Base-by-base conservation (phyloP, 2,888 invertebrate genomes). In the Pammene fasciana region DNA sequence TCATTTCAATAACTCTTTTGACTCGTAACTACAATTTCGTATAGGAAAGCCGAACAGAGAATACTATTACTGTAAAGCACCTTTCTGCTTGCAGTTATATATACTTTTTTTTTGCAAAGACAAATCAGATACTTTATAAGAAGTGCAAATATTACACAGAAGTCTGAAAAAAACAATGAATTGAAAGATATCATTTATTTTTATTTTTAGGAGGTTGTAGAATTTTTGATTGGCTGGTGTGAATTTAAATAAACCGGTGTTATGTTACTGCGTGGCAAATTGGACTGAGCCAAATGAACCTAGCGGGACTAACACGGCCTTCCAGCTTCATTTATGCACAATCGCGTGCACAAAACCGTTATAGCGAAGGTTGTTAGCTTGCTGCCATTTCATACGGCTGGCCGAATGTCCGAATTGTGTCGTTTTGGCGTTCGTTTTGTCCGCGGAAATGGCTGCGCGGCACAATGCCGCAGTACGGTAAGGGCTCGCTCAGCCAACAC, bases 311-410 rank as follows among this genome's bases (percentile, higher is more conserved):
- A 48, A 48, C 62, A 41, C 61, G 48, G 50, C 50, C 56, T 68
- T 68, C 64, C 56, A 62, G 62, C 64, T 68, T 68, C 68, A 68
- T 68, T 68, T 68, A 68, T 68, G 68, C 70, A 65, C 60, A 68
- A 68, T 68, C 59, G 60, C 70, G 70, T 70, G 65, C 64, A 57
- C 57, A 52, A 54, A 60, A 41, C 60, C 54, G 65, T 70, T 70
- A 60, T 54, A 52, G 41, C 60, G 65, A 65, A 65, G 70, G 70
- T 59, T 64, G 64, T 68, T 68, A 68, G 65, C 65, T 55, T 52
- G 65, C 65, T 59, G 65, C 65, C 65, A 70, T 70, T 70, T 60
- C 60, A 65, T 70, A 65, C 65, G 60, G 57, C 59, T 60, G 65
- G 41, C n/a, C 60, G 48, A 65, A 59, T 60, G 70, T 65, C 65